phyloP scores from a whole-genome alignment of 2,113 vertebrate species.

The Hystrix cristata region DNA sequence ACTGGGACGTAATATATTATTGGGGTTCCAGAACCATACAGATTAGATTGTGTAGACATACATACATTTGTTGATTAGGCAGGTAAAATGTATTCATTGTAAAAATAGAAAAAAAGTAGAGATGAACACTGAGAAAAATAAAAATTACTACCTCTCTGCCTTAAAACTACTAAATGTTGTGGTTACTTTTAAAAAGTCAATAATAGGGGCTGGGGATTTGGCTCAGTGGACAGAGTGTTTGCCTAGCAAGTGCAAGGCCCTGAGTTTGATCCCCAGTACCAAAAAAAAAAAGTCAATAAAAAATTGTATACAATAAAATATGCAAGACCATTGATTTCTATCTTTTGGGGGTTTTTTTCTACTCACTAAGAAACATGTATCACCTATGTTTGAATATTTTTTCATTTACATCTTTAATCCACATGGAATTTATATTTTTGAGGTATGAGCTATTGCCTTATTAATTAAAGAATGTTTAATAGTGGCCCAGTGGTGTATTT shows the following conservation, averaged over 20 bases:
- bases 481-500: not conserved
- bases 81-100: conserved; percentile 12
- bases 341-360: conserved; percentile 14
- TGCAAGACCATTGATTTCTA: conserved; percentile 26
- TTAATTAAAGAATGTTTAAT: conserved; percentile 48
- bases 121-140: conserved; percentile 60
- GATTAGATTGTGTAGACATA: conserved; percentile 33
- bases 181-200: conserved; percentile 37
- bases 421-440: conserved; percentile 28
- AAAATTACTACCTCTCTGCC: conserved; percentile 16
- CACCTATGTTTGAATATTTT: conserved; percentile 32
- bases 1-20: not conserved
- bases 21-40: conserved; percentile 34
- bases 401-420: conserved; percentile 58
- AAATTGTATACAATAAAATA: conserved; percentile 24
- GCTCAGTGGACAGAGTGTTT: too few relatives aligned
- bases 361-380: not conserved
- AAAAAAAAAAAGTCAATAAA: not conserved
- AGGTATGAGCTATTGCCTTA: not conserved
- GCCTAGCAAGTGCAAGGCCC: too few relatives aligned
- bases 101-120: conserved; percentile 39
- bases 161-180: conserved; percentile 11
- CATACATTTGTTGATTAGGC: conserved; percentile 41
- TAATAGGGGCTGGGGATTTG: not conserved
- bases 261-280: too few relatives aligned